Evolutionary conservation across 1,140 invertebrate species (phyloP).

Genomic region (Fopius arisanus): DNA sequence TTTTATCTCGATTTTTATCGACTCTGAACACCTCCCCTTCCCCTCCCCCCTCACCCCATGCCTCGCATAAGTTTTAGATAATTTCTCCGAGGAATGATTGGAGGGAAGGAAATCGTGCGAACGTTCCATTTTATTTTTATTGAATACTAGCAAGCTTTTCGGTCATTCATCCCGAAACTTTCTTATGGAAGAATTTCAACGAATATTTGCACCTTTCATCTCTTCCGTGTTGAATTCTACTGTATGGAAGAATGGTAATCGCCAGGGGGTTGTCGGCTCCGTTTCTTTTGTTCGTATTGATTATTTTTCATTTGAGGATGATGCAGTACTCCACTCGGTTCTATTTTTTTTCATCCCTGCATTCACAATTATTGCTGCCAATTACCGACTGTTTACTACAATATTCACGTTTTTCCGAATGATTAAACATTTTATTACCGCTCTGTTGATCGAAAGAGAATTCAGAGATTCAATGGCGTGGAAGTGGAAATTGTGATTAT

Average conservation of each 20-base stretch:
- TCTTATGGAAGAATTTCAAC: not conserved
- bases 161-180: conserved; percentile 21
- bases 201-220: not conserved
- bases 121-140: not conserved
- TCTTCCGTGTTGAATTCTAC: not conserved
- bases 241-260: not conserved
- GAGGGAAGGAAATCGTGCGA: not conserved
- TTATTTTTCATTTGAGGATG: not conserved
- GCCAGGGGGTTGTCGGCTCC: not conserved
- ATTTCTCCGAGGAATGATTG: not conserved
- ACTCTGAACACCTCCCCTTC: too few species aligned
- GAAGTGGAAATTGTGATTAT: not conserved
- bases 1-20: too few species aligned
- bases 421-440: not conserved
- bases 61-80: not conserved
- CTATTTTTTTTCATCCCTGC: not conserved
- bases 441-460: not conserved
- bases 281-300: not conserved
- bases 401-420: not conserved
- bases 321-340: not conserved
- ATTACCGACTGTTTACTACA: not conserved
- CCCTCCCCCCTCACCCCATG: too few species aligned
- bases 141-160: conserved; percentile 11
- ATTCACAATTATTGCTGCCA: not conserved
- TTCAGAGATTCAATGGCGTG: not conserved